Percentiles rank a stretch among this genome's conserved stretches.
Evolutionary conservation across 2,797 vertebrate species (phyloP).

Genomic region (Bufotes viridis): DNA sequence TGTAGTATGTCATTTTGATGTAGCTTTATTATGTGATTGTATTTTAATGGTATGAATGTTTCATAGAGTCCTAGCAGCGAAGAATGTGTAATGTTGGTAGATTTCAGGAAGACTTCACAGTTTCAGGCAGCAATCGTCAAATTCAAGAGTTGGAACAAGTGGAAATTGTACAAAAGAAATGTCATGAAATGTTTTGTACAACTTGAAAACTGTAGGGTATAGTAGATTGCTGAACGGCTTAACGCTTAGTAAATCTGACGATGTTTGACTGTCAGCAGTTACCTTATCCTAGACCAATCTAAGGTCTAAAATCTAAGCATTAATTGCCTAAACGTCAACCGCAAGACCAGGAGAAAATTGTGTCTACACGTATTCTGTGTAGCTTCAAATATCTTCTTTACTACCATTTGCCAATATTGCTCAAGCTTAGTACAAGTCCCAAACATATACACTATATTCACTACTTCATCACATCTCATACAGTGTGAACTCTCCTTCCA

Average conservation of each 20-base stretch:
- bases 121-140: slow-evolving; percentile 12
- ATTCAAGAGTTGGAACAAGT: slow-evolving; percentile 5
- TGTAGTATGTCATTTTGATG: neutral
- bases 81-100: slow-evolving; percentile 25
- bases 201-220: neutral
- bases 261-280: neutral
- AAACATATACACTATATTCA: too few relatives aligned
- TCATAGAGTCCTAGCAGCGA: slow-evolving; percentile 1
- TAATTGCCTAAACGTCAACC: too few relatives aligned
- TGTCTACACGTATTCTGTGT: too few relatives aligned
- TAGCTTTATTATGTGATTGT: slow-evolving; percentile 12
- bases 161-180: neutral
- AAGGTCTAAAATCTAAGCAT: neutral
- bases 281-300: neutral
- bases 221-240: neutral
- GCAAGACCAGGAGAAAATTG: too few relatives aligned
- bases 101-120: slow-evolving; percentile 11
- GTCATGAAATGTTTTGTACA: neutral
- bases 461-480: too few relatives aligned
- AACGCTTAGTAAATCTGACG: neutral
- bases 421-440: too few relatives aligned
- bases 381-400: too few relatives aligned
- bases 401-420: too few relatives aligned
- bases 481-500: too few relatives aligned
- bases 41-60: slow-evolving; percentile 29